Evolutionary conservation across 2,888 invertebrate genomes (phyloP), one percentile per base, ranked within the genome.

Genomic region (Gryllus longicercus): DNA sequence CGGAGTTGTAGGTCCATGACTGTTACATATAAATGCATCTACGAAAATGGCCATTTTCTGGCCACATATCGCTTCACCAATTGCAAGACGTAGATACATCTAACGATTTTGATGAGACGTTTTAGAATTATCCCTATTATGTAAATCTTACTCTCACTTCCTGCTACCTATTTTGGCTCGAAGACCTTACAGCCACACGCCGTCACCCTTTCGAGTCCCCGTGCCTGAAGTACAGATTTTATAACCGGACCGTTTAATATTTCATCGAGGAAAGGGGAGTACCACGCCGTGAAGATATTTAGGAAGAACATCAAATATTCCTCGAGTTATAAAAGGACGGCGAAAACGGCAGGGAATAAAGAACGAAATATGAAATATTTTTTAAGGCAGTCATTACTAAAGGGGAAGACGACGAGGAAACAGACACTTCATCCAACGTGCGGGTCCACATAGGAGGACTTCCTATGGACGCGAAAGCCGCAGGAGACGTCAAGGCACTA

Each of bases 251-350:
- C 4, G 16, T 63, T 63, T 63, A 63, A 63, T 63, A 63, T 63
- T 63, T 12, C 63, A 63, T 14, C 63, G 63, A 16, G 11, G 63
- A 8, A 63, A 14, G 63, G 12, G 63, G 10, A 63, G 63, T 63
- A 63, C 12, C n/a, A 63, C 16, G n/a, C 63, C 63, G 63, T 3
- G 63, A n/a, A 63, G 63, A 63, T 63, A 63, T 63, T 63, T 63
- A 63, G 63, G 63, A 63, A 63, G 63, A 63, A n/a, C 63, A 63
- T 63, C 63, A 63, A 63, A 63, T 63, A 63, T 63, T 63, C 63
- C 63, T 63, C 63, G 63, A 63, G 63, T 8, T 63, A 63, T 63
- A 63, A 63, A 63, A 63, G 63, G 16, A 63, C 63, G 63, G 63
- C 63, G 63, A 63, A 63, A 63, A 63, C n/a, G 63, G 16, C 63